Base-by-base conservation (phyloP, 1,140 invertebrate species). In the Muscidifurax raptorellus region DNA sequence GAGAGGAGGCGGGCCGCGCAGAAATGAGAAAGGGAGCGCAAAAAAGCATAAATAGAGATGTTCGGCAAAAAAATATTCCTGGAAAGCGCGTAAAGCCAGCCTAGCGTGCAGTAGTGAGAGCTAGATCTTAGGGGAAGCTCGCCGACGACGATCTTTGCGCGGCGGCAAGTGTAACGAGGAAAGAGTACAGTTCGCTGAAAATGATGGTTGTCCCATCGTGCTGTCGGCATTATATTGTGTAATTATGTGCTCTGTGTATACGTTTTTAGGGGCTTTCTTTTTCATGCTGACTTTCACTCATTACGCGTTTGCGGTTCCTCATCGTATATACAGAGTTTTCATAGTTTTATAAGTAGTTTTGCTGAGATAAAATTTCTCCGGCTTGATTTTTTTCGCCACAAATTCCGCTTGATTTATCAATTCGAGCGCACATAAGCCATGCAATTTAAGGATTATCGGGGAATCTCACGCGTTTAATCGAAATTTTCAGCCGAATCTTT, bases 31-130 rank as follows among this genome's bases (percentile, higher is more conserved):
- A 25, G 44, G 32, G 80, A 30, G 66, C 36, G 80, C 59, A 85
- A 83, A 27, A 18, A 81, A 69, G 71, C 66, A 84, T 82, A 82
- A 75, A 69, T 22, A 76, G 28, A 66, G 69, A 85, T 22, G 32
- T 27, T 64, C 18, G 28, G n/a, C 78, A 86, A 79, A 81, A 78
- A 77, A 28, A 75, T 18, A 74, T 85, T 85, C 84, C 30, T 25
- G 64, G 84, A 85, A 85, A 85, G n/a, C 80, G 76, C 80, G 80
- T 85, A 82, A 85, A 85, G 44, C 64, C 67, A 82, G 66, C 69
- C 30, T 69, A 52, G 69, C 76, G 64, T 83, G 75, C 36, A 74
- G 52, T 36, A 36, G 18, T 3, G 74, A 25, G 78, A 36, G 25
- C n/a, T 75, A 83, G 81, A 83, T 83, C 81, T 83, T 75, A 83